A percentile compares a stretch with the other conserved stretches of the same genome.
Evolutionary conservation across 2,797 vertebrate species (phyloP).

Genomic region (Microcaecilia unicolor): DNA sequence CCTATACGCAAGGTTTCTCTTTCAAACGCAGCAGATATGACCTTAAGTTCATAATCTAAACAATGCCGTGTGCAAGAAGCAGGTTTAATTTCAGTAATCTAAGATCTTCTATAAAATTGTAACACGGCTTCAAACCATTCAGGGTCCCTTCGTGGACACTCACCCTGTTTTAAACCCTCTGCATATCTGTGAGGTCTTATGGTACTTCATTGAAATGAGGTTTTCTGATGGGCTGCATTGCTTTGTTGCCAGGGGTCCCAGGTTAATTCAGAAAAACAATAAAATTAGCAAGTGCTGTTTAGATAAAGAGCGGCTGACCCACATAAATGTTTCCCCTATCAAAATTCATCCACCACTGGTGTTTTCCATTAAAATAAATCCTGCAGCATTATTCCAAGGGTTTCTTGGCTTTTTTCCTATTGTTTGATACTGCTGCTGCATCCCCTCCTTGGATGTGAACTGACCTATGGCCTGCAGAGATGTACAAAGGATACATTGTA

Average conservation of each 20-base stretch:
- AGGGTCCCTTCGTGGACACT: slow-evolving; percentile 39
- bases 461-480: too few species aligned
- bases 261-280: slow-evolving; percentile 19
- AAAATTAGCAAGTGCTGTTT: not conserved
- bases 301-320: not conserved
- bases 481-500: too few species aligned
- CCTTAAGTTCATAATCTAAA: slow-evolving; percentile 48
- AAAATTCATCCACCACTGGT: slow-evolving; percentile 2
- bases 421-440: too few species aligned
- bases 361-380: too few species aligned
- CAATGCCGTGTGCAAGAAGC: slow-evolving; percentile 45
- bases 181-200: slow-evolving; percentile 38
- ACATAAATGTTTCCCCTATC: not conserved
- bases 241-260: too few species aligned
- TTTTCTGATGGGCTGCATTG: too few species aligned
- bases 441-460: too few species aligned
- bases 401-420: too few species aligned
- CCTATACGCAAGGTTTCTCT: slow-evolving; percentile 81
- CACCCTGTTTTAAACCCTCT: slow-evolving; percentile 38
- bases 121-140: slow-evolving; percentile 41
- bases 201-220: slow-evolving; percentile 27
- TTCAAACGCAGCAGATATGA: slow-evolving; percentile 65
- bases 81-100: slow-evolving; percentile 53
- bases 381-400: too few species aligned
- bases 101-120: slow-evolving; percentile 45